Conservation (phyloP, 1,140 invertebrate genomes). For the Cyclargus thomasi region DNA sequence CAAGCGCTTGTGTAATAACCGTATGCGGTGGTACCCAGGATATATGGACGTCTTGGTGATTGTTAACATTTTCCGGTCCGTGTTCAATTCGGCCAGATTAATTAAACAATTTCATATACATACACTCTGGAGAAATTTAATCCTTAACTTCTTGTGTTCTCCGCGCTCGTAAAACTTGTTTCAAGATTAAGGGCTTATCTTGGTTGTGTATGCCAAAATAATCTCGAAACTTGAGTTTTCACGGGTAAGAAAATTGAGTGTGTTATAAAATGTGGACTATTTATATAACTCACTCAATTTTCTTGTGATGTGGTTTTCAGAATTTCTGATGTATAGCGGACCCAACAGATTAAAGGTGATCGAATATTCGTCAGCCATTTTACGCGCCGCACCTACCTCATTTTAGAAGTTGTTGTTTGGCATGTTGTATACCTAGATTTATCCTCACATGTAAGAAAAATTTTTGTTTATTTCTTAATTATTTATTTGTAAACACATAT, state of each 20-base stretch:
- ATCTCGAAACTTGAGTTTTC: neutral
- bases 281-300: no score
- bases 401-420: no score
- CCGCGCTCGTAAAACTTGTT: neutral
- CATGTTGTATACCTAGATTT: no score
- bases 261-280: no score
- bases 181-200: neutral
- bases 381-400: no score
- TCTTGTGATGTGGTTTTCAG: no score
- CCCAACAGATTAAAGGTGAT: no score
- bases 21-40: neutral
- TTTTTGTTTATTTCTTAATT: no score
- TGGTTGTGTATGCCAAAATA: neutral
- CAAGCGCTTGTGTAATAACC: neutral
- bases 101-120: slow-evolving; percentile 4
- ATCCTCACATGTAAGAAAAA: no score
- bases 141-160: neutral
- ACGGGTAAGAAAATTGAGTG: neutral
- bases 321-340: no score
- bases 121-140: slow-evolving; percentile 1
- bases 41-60: neutral
- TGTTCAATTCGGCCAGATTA: neutral
- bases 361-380: no score
- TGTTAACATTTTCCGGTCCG: neutral
- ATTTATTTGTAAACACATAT: no score